These are phyloP conservation scores for Diuraphis noxia DNA, from an alignment of 1,140 invertebrate species.

Conservation along the genomic window DNA sequence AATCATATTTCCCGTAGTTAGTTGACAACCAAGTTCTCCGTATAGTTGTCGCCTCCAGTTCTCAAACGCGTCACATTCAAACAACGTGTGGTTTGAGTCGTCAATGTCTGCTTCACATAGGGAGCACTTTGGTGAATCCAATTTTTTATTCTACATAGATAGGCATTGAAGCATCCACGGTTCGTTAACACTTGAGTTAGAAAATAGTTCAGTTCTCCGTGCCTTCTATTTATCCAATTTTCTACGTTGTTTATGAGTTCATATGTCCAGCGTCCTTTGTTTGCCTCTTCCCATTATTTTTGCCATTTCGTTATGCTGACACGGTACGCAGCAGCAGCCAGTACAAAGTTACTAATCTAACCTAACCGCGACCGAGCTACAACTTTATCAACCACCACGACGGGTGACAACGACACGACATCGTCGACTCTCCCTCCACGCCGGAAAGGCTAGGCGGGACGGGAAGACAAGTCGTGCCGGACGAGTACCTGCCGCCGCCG, in stretches of 20 bases:
- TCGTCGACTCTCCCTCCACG: too few relatives aligned
- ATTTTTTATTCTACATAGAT: neutral
- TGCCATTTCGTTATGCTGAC: neutral
- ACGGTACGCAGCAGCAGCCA: too few relatives aligned
- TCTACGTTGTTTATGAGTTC: neutral
- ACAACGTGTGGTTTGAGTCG: neutral
- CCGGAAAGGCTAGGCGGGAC: too few relatives aligned
- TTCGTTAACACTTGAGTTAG: constrained; percentile 12
- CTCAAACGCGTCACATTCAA: constrained; percentile 1
- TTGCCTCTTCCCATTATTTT: neutral
- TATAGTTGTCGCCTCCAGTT: neutral
- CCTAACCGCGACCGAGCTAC: too few relatives aligned
- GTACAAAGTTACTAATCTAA: too few relatives aligned
- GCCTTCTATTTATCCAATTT: neutral
- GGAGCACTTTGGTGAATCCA: neutral
- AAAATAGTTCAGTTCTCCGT: neutral
- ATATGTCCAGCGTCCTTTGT: constrained; percentile 4
- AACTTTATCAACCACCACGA: too few relatives aligned
- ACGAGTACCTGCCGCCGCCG: too few relatives aligned
- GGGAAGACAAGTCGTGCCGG: too few relatives aligned
- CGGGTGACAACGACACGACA: too few relatives aligned
- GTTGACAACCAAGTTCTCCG: too few relatives aligned
- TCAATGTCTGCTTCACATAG: constrained; percentile 2
- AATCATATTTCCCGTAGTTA: too few relatives aligned
- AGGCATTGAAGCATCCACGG: constrained; percentile 15